phyloP scores from a whole-genome alignment of 2,888 invertebrate species.

The Asteroscopus sphinx region DNA sequence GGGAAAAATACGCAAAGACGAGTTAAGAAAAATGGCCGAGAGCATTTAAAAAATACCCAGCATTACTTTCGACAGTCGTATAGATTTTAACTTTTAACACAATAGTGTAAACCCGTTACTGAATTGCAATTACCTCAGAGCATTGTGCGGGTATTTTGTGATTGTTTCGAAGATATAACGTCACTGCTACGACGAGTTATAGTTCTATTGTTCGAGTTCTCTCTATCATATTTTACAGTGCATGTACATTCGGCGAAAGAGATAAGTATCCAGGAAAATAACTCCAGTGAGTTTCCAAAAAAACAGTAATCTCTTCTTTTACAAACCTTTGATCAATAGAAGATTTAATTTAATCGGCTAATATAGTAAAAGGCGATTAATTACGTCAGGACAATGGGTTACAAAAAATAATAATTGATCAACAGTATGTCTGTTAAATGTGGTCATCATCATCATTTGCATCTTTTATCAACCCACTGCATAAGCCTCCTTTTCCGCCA shows the following conservation, averaged over 20 bases:
- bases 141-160: constrained; percentile 46
- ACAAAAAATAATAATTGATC: too few species aligned
- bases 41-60: neutral
- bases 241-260: constrained; percentile 13
- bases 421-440: too few species aligned
- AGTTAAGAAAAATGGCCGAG: neutral
- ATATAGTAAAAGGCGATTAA: too few species aligned
- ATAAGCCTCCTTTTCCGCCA: too few species aligned
- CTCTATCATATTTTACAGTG: constrained; percentile 61
- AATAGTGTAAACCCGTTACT: constrained; percentile 21
- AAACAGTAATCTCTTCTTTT: neutral
- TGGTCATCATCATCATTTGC: too few species aligned
- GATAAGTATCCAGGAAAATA: neutral
- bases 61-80: neutral
- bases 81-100: constrained; percentile 1
- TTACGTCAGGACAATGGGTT: too few species aligned
- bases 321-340: too few species aligned
- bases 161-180: constrained; percentile 55
- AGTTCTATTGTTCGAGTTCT: constrained; percentile 61
- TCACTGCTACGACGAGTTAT: constrained; percentile 54
- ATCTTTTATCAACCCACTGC: too few species aligned
- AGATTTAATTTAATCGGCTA: too few species aligned
- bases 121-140: constrained; percentile 41
- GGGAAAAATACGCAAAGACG: too few species aligned
- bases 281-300: neutral